phyloP scores from a whole-genome alignment of 2,888 invertebrate genomes.

The Seladonia tumulorum region DNA sequence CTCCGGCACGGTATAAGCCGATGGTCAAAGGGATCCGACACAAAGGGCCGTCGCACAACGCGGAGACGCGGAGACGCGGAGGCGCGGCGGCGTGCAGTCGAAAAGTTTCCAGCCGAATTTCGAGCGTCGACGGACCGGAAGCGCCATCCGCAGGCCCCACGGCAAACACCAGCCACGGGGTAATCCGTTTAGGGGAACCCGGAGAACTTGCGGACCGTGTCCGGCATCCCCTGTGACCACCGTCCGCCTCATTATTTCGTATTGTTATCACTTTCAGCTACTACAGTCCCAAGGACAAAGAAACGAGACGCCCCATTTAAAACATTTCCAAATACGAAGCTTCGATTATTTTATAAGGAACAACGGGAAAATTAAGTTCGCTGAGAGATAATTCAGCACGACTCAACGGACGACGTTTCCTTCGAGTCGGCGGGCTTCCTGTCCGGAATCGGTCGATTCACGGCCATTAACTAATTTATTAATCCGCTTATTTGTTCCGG shows the following conservation, averaged over 20 bases:
- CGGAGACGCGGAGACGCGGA: background rate
- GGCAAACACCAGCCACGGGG: background rate
- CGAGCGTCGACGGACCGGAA: conserved; percentile 25
- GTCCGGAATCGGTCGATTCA: conserved; percentile 48
- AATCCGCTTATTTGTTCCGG: conserved; percentile 61
- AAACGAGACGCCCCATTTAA: too few relatives aligned
- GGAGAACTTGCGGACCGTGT: conserved; percentile 10
- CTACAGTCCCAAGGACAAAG: too few relatives aligned
- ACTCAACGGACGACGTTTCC: background rate
- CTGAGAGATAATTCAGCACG: too few relatives aligned
- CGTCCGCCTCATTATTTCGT: background rate
- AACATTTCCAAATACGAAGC: too few relatives aligned
- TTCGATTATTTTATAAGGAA: too few relatives aligned
- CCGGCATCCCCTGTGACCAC: background rate
- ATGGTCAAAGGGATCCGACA: conserved; percentile 49
- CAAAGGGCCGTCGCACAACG: conserved; percentile 35
- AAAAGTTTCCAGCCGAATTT: conserved; percentile 50
- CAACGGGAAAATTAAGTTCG: too few relatives aligned
- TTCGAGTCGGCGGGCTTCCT: conserved; percentile 43
- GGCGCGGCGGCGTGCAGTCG: conserved; percentile 14
- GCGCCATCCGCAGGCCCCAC: conserved; percentile 4
- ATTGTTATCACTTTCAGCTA: too few relatives aligned
- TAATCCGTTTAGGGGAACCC: conserved; percentile 41
- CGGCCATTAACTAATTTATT: conserved; percentile 67
- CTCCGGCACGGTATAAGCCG: conserved; percentile 31